These are phyloP conservation scores for Neelides sp. DNA, from an alignment of 1,140 invertebrate species.

Conservation along the genomic window DNA sequence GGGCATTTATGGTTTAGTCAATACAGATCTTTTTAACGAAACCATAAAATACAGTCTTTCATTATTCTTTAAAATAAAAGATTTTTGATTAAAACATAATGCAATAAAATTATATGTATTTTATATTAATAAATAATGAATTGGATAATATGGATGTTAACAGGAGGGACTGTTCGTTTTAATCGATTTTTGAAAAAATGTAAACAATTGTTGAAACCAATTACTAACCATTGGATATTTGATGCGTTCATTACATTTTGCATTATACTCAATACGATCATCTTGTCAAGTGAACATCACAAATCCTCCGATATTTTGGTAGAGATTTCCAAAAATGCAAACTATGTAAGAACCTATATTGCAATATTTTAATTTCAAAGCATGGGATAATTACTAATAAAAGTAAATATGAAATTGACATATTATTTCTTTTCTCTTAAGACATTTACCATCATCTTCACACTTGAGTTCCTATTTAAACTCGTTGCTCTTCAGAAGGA, in stretches of 20 bases:
- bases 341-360: conserved; percentile 78
- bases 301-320: conserved; percentile 78
- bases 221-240: conserved; percentile 47
- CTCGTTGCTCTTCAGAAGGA: conserved; percentile 79
- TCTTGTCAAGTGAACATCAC: conserved; percentile 76
- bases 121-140: not conserved
- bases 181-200: not conserved
- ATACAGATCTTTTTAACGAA: too few species aligned
- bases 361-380: too few species aligned
- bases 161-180: not conserved
- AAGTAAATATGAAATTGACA: too few species aligned
- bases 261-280: conserved; percentile 77
- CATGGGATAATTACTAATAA: too few species aligned
- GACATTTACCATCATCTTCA: conserved; percentile 89
- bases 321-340: conserved; percentile 71
- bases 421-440: conserved; percentile 36
- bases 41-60: too few species aligned
- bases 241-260: conserved; percentile 76
- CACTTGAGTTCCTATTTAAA: conserved; percentile 81
- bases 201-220: not conserved
- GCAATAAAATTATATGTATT: not conserved
- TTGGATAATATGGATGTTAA: not conserved
- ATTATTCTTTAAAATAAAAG: too few species aligned
- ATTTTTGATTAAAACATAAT: too few species aligned
- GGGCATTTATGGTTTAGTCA: too few species aligned